phyloP scores from a whole-genome alignment of 2,113 vertebrate genomes.

The Calidris pygmaea region DNA sequence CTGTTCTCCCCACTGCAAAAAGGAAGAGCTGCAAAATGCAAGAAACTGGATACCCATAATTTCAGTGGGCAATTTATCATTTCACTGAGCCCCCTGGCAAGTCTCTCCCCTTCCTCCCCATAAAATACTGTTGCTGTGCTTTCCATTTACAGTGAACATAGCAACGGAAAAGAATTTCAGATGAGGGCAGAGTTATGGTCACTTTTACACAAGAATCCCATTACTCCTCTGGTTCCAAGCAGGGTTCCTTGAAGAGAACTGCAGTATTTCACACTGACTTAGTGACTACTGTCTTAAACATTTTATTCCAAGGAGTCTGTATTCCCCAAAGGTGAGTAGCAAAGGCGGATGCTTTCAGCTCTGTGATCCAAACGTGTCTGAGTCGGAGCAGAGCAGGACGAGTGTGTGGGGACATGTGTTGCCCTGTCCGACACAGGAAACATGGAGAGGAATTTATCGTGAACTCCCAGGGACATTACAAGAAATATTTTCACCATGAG shows the following conservation, averaged over 20 bases:
- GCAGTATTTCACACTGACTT: neutral
- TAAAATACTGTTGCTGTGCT: neutral
- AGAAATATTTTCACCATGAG: neutral
- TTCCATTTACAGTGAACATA: neutral
- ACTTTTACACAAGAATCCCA: neutral
- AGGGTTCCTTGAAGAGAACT: neutral
- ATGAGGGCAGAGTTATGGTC: neutral
- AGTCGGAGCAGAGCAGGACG: neutral
- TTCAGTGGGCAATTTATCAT: slow-evolving; percentile 28
- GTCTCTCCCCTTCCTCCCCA: neutral
- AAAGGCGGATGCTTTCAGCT: neutral
- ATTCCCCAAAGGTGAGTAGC: neutral
- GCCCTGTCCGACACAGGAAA: neutral
- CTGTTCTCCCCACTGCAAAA: neutral
- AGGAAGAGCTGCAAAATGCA: neutral
- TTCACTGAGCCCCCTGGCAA: neutral
- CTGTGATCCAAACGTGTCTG: neutral
- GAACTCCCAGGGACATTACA: neutral
- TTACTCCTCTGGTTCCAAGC: neutral
- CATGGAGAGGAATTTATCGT: neutral
- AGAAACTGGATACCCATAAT: slow-evolving; percentile 9
- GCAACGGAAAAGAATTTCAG: neutral
- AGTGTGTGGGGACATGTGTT: accelerated
- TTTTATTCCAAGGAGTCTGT: neutral
- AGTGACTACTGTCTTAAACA: neutral